Evolutionary conservation across 92 coral and sea anemone species (phyloP).

Genomic region (Epizoanthus ramosus): DNA sequence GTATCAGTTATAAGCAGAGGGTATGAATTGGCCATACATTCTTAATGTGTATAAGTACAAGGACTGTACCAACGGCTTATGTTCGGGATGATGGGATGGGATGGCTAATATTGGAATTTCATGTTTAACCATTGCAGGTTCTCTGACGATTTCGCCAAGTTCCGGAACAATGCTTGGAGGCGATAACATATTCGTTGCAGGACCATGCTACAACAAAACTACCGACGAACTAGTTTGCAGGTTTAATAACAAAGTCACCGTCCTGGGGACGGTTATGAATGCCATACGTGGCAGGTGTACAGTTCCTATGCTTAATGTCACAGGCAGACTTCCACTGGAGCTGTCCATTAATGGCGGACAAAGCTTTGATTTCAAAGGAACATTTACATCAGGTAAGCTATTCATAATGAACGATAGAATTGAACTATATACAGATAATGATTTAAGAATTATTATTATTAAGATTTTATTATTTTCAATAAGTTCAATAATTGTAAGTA

Average conservation of each 20-base stretch:
- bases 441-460: no score
- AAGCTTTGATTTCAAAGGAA: constrained; percentile 64
- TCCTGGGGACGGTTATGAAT: constrained; percentile 59
- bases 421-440: no score
- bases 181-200: constrained; percentile 38
- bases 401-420: no score
- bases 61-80: no score
- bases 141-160: constrained; percentile 39
- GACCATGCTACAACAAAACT: constrained; percentile 55
- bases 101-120: no score
- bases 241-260: constrained; percentile 55
- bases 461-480: no score
- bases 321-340: constrained; percentile 68
- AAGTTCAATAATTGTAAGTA: no score
- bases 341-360: constrained; percentile 76
- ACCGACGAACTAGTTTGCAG: constrained; percentile 68
- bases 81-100: no score
- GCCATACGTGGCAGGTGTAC: constrained; percentile 64
- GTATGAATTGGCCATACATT: no score
- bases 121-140: neutral
- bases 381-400: constrained; percentile 67
- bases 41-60: no score
- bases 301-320: constrained; percentile 67
- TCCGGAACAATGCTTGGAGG: constrained; percentile 59
- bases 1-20: no score